Base-by-base conservation (phyloP, 2,888 invertebrate genomes). In the Pachliopta kotzebuea region DNA sequence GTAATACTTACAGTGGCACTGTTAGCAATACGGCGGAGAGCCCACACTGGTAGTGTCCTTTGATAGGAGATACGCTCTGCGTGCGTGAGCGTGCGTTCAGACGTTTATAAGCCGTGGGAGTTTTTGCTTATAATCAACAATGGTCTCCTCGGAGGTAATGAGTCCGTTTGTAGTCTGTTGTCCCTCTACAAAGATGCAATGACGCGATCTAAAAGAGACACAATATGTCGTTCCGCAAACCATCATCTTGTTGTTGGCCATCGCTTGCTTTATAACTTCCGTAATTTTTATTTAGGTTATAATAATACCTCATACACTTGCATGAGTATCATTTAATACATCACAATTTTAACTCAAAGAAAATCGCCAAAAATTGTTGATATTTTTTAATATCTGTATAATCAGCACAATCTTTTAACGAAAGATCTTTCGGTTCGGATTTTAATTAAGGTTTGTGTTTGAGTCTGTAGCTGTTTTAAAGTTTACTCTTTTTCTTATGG, bases 91-190 rank as follows among this genome's bases (percentile, higher is more conserved):
- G 78, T 80, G 79, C 83, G 79, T 75, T 71, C 83, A 77, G 77
- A 84, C 86, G 85, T 89, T 90, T 91, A 89, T 90, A 91, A 87
- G 83, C 88, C 88, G 90, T 90, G 90, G 84, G 90, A 90, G 82
- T 88, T 90, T 89, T 90, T 88, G 88, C 83, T 85, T 83, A 76
- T 84, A 85, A 88, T 84, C 86, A 84, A 88, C 89, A 90, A 90
- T 89, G 83, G 86, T 84, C 84, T 83, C 85, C 78, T 77, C 82
- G 83, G 84, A 86, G 83, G 83, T 90, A 90, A 90, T 90, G 84
- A 88, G 90, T 86, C 78, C 79, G 84, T 89, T 88, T 88, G 87
- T 88, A 90, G 80, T 84, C 90, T 80, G 74, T 71, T 84, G 90
- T 86, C 90, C 90, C 90, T 89, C 89, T 84, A 78, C 75, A 74